A percentile compares a stretch with the other conserved stretches of the same genome.
Conservation (phyloP, 2,888 invertebrate species). For the Rhyacophila evoluta region DNA sequence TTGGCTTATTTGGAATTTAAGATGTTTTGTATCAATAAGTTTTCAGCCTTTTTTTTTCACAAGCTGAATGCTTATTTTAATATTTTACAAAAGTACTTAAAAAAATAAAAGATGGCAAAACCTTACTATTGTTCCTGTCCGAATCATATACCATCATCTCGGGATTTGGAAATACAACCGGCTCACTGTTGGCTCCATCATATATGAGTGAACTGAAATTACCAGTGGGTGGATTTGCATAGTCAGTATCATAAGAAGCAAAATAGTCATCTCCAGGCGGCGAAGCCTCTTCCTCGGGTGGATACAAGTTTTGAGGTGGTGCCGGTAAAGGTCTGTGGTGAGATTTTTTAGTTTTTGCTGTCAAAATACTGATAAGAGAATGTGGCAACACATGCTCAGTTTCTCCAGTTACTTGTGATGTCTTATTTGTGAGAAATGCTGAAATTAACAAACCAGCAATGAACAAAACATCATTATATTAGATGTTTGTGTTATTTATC, state of each 20-base stretch:
- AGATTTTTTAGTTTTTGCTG: slow-evolving; percentile 21
- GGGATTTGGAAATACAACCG: slow-evolving; percentile 66
- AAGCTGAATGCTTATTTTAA: no score
- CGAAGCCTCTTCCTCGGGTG: slow-evolving; percentile 47
- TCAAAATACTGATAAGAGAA: not conserved
- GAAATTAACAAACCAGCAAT: no score
- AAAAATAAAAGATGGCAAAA: no score
- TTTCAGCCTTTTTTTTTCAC: no score
- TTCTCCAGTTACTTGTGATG: not conserved
- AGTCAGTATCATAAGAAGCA: slow-evolving; percentile 52
- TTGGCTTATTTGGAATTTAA: no score
- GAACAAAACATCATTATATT: no score
- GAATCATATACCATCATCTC: slow-evolving; percentile 60
- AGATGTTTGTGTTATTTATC: no score
- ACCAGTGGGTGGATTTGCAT: slow-evolving; percentile 35
- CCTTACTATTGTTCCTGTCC: slow-evolving; percentile 35
- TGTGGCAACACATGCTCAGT: not conserved
- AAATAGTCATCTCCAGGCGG: slow-evolving; percentile 51
- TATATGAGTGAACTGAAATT: slow-evolving; percentile 69
- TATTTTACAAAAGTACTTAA: no score
- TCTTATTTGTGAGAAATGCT: not conserved
- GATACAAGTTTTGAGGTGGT: slow-evolving; percentile 46
- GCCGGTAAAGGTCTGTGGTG: slow-evolving; percentile 5
- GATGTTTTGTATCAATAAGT: no score
- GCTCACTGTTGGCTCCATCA: slow-evolving; percentile 56